These are phyloP conservation scores for Paedocypris sp. DNA, from an alignment of 2,113 vertebrate genomes.

Conservation along the genomic window DNA sequence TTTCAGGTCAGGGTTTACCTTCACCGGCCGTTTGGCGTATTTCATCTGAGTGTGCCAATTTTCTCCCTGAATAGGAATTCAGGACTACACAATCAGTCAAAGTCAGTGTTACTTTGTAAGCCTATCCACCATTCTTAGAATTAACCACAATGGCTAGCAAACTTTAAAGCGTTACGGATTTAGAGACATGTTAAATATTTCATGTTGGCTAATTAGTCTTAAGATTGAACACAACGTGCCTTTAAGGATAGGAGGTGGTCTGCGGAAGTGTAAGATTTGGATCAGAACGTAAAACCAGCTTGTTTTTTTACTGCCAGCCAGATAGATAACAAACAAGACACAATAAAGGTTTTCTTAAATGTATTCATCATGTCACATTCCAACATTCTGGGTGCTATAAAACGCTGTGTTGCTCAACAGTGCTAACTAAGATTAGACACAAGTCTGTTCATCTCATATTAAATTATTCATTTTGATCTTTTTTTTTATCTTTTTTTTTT, in stretches of 20 bases:
- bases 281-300: neutral
- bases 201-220: conserved; percentile 44
- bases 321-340: neutral
- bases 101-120: conserved; percentile 50
- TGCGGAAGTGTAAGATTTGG: too few species aligned
- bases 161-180: conserved; percentile 44
- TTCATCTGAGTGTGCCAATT: conserved; percentile 50
- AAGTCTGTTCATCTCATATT: too few species aligned
- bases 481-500: too few species aligned
- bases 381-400: neutral
- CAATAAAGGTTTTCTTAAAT: neutral
- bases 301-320: neutral
- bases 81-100: conserved; percentile 61
- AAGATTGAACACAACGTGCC: conserved; percentile 23
- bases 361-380: neutral
- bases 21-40: conserved; percentile 41
- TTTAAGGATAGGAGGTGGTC: too few species aligned
- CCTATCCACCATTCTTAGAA: conserved; percentile 39
- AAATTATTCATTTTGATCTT: too few species aligned
- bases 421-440: too few species aligned
- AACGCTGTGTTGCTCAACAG: too few species aligned
- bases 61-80: conserved; percentile 59
- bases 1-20: conserved; percentile 29
- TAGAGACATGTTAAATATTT: conserved; percentile 46
- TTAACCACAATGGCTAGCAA: conserved; percentile 46